phyloP scores from a whole-genome alignment of 2,797 vertebrate genomes.

The Rhinatrema bivittatum region DNA sequence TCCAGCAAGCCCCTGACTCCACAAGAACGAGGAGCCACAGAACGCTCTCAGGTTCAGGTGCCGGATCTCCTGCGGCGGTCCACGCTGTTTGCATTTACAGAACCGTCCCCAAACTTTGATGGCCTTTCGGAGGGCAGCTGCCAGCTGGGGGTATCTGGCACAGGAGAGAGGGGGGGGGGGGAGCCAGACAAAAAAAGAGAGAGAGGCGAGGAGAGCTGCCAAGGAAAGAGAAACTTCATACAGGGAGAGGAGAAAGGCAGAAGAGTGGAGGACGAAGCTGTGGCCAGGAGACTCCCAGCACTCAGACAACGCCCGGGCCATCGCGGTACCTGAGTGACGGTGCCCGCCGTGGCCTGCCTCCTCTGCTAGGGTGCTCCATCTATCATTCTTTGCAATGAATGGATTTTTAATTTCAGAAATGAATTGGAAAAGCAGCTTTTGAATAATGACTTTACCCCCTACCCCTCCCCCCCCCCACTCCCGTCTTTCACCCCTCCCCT shows the following conservation, averaged over 20 bases:
- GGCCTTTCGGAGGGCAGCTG: no score
- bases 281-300: background rate
- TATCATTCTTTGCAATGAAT: no score
- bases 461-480: background rate
- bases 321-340: slow-evolving; percentile 23
- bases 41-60: no score
- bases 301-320: slow-evolving; percentile 2
- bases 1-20: no score
- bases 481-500: background rate
- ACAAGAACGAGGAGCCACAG: no score
- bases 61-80: no score
- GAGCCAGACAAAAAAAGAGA: background rate
- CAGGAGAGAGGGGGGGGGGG: slow-evolving; percentile 5
- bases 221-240: background rate
- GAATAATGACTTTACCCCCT: background rate
- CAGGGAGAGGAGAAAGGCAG: background rate
- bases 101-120: no score
- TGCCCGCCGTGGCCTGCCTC: slow-evolving; percentile 31
- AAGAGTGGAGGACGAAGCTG: background rate
- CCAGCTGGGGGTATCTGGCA: no score
- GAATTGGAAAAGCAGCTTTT: background rate
- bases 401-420: no score
- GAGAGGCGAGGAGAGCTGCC: background rate
- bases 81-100: no score
- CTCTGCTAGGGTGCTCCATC: no score